Evolutionary conservation across 2,888 invertebrate genomes (phyloP).

Genomic region (Pinctada fucata): DNA sequence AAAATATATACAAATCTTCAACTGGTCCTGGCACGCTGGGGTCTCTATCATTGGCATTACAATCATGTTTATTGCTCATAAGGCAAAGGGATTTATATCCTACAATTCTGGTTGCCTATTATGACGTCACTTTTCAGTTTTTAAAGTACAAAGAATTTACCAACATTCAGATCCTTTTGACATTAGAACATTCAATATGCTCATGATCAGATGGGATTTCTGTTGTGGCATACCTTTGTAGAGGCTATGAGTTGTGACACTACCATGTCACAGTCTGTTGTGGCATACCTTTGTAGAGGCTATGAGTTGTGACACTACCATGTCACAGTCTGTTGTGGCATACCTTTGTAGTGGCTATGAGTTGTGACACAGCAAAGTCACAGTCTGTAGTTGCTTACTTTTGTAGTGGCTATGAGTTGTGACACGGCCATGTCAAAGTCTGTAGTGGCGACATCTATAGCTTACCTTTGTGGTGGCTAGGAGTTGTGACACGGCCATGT

Average conservation of each 20-base stretch:
- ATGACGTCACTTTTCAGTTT: no score
- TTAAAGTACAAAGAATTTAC: no score
- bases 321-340: neutral
- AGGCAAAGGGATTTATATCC: no score
- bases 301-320: neutral
- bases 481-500: no score
- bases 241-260: neutral
- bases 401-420: no score
- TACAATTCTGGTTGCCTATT: no score
- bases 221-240: neutral
- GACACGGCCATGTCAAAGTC: no score
- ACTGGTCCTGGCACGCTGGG: neutral
- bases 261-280: neutral
- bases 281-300: neutral
- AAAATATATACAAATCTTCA: neutral
- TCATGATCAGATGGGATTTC: no score
- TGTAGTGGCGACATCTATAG: no score
- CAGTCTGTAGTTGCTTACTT: neutral
- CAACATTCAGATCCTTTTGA: no score
- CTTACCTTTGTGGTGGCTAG: no score
- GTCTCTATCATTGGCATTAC: neutral
- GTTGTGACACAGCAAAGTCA: neutral
- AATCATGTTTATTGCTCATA: neutral
- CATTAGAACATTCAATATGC: no score
- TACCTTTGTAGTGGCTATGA: neutral